Evolutionary conservation across 2,113 vertebrate species (phyloP), one percentile per base, ranked within the genome.

Genomic region (Melanotaenia duboulayi): DNA sequence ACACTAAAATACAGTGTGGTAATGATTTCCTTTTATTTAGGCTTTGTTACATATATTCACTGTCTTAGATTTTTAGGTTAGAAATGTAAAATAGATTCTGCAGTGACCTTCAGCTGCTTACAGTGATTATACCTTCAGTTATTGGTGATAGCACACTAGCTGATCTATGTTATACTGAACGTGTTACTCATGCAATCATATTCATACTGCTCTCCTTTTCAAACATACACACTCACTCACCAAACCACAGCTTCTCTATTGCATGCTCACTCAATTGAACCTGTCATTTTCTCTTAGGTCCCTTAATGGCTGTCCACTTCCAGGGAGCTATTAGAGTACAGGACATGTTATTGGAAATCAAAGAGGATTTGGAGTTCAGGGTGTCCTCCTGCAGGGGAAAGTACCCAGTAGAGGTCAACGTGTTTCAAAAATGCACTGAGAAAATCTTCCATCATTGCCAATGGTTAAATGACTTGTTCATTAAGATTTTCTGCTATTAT

Each of bases 261-360:
- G 83, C 77, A 48, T 72, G 87, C 80, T 83, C 88, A 89, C 83
- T 79, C 90, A 90, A 86, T 86, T 85, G 76, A 86, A 83, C 82
- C 85, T 90, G 91, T 91, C 87, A 89, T 86, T 86, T 88, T 81
- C 83, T 85, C 87, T 90, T 89, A 87, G 81, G 80, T 90, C 76
- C 56, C 75, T 76, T 91, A 88, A 90, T 90, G 85, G 85, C 71
- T 59, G 55, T 78, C 56, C 76, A 79, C 80, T 84, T 78, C 68
- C 48, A 5, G 76, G 83, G 79, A 88, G 86, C 90, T 92, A 91
- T 93, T 93, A 92, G 82, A 90, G 90, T 72, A 84, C 84, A 86
- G 81, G 83, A 82, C 83, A 87, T 87, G 90, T 90, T 92, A 93
- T 93, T 92, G 93, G 92, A 93, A 94, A 94, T 94, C 93, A 94